Evolutionary conservation across 2,888 invertebrate genomes (phyloP), one percentile per base, ranked within the genome.

Genomic region (Folsomia manolachei): DNA sequence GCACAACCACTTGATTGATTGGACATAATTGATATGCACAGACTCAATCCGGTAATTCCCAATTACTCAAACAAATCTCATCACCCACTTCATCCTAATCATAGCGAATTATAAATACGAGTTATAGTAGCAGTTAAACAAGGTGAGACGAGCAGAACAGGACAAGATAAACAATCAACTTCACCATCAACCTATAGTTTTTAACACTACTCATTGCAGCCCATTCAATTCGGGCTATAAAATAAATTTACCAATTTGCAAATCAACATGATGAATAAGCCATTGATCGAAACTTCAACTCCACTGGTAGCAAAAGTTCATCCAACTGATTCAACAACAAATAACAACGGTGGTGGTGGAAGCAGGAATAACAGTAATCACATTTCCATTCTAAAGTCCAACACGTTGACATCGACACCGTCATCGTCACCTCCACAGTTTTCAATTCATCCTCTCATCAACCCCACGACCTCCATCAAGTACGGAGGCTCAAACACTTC

Each of bases 201-300:
- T 39, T 14, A 39, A 14, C 39, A 39, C 7, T n/a, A n/a, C n/a
- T n/a, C n/a, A n/a, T n/a, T n/a, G n/a, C n/a, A n/a, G n/a, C n/a
- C n/a, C n/a, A n/a, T n/a, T n/a, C n/a, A n/a, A n/a, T n/a, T n/a
- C n/a, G n/a, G n/a, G n/a, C n/a, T n/a, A n/a, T n/a, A n/a, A n/a
- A n/a, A n/a, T n/a, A n/a, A n/a, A n/a, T 11, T 56, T 39, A 26
- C 4, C 64, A 64, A 39, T 23, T 19, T 19, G 27, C 26, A 27
- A 27, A 68, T 56, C 56, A 56, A 68, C 53, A 71, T 72, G 69
- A 72, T 72, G 72, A 72, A 72, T 72, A 72, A 72, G 65, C 68
- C 72, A 64, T 64, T 72, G 72, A 56, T 69, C 39, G 72, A 61
- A 51, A 25, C 71, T 27, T n/a, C n/a, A 51, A 25, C 53, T 60